phyloP scores from a whole-genome alignment of 2,888 invertebrate species.

The Latrodectus elegans region DNA sequence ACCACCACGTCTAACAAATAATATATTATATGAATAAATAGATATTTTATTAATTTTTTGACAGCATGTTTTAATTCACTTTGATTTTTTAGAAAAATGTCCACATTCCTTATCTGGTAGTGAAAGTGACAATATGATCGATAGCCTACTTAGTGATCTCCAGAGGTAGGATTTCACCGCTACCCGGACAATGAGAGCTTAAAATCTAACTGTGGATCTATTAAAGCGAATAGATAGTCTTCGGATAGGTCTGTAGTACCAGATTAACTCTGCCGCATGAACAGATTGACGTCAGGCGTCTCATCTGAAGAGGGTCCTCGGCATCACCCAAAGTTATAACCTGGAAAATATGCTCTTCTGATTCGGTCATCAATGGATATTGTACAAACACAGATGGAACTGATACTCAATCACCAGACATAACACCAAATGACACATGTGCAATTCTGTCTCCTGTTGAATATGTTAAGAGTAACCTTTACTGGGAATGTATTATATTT shows the following conservation, averaged over 20 bases:
- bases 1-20: too few relatives aligned
- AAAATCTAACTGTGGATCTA: conserved; percentile 57
- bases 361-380: conserved; percentile 58
- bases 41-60: too few relatives aligned
- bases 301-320: conserved; percentile 81
- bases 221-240: conserved; percentile 72
- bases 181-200: conserved; percentile 46
- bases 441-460: conserved; percentile 76
- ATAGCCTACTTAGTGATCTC: conserved; percentile 85
- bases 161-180: conserved; percentile 78
- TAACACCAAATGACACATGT: conserved; percentile 91
- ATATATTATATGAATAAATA: too few relatives aligned
- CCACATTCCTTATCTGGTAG: conserved; percentile 56
- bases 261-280: conserved; percentile 61
- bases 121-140: conserved; percentile 79
- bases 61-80: too few relatives aligned
- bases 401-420: conserved; percentile 78
- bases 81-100: conserved; percentile 39
- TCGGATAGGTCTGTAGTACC: conserved; percentile 31
- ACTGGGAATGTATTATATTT: too few relatives aligned
- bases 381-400: conserved; percentile 52
- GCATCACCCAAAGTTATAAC: conserved; percentile 82
- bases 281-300: conserved; percentile 70
- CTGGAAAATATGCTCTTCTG: conserved; percentile 80
- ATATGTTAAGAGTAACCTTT: too few relatives aligned